Base-by-base conservation (phyloP, 2,888 invertebrate genomes). In the Apamea anceps region DNA sequence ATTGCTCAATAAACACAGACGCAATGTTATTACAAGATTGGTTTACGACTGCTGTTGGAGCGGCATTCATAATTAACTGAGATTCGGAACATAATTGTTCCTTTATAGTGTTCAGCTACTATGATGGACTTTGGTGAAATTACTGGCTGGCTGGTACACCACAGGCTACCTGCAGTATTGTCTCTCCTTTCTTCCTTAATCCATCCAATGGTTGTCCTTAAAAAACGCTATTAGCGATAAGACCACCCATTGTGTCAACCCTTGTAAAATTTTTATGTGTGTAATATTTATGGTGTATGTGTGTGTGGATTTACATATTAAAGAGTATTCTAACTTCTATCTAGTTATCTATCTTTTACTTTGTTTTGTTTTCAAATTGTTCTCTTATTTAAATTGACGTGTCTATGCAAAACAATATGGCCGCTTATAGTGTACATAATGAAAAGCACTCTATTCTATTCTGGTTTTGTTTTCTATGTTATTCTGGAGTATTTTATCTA, bases 1-100 rank as follows among this genome's bases (percentile, higher is more conserved):
- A 87, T 85, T 87, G 75, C 42, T 60, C 60, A 78, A 84, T 85
- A 84, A 88, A 87, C 81, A 78, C 72, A 65, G 60, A 21, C 48
- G 71, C 42, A 83, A 62, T 42, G 75, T 82, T 82, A 82, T 75
- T 80, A 80, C 75, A n/a, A 77, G 72, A 85, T 85, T 81, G 72
- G 82, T 82, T 88, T 86, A 87, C 66, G 79, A 72, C 72, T 42
- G n/a, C 28, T 65, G 37, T 37, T 73, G 72, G 75, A 62, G 32
- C 37, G 25, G 68, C 25, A 63, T 70, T 72, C 66, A 79, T 79
- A 75, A 73, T 81, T 84, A 77, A 81, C 79, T 73, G 76, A 67
- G 72, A 84, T 84, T 84, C 60, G 21, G 70, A 74, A 75, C 63
- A 68, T 80, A 68, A 86, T 75, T 83, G 75, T 80, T 83, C 80